Evolutionary conservation across 37 sponge, comb jelly and placozoan genomes (phyloP), one percentile per base, ranked within the genome.

Genomic region (Chondrosia reniformis): DNA sequence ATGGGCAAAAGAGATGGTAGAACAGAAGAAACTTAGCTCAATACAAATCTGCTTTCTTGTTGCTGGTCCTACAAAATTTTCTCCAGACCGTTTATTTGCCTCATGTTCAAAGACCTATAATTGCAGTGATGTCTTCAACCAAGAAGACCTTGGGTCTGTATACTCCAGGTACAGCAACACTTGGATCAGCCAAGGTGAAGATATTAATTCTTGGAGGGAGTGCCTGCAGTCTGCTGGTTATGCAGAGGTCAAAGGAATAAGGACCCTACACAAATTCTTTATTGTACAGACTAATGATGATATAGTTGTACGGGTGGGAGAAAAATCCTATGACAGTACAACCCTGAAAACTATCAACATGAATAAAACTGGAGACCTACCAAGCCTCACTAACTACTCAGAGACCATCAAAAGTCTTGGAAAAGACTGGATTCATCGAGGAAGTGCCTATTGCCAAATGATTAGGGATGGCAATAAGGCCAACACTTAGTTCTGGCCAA

Each of bases 61-160:
- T 24, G 76, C 81, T 55, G 87, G 87, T 4, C 82, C 80, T 75
- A 86, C 87, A 1, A 86, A 86, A 46, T 80, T 86, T 67, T 63
- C 73, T 6, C 77, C 77, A 56, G 87, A 86, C 69, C 56, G 81
- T 15, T 41, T 80, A 6, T 86, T 86, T 56, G 71, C 81, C 25
- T 43, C 52, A 0, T 34, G 65, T 22, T 36, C 76, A 3, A 77
- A 56, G 37, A 22, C 78, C 0, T 84, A 77, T 33, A 76, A 62
- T 1, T 32, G 22, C 30, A 15, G 41, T 28, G 78, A 77, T 83
- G 83, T 83, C 22, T 83, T 83, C 55, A 84, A 34, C n/a, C 43
- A 40, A n/a, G 67, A 33, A 10, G 83, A 83, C 44, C 64, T 83
- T 8, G 33, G 28, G 12, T 25, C 46, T 19, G 10, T 83, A 10